phyloP scores from a whole-genome alignment of 2,797 vertebrate genomes.

The Cuculus canorus region DNA sequence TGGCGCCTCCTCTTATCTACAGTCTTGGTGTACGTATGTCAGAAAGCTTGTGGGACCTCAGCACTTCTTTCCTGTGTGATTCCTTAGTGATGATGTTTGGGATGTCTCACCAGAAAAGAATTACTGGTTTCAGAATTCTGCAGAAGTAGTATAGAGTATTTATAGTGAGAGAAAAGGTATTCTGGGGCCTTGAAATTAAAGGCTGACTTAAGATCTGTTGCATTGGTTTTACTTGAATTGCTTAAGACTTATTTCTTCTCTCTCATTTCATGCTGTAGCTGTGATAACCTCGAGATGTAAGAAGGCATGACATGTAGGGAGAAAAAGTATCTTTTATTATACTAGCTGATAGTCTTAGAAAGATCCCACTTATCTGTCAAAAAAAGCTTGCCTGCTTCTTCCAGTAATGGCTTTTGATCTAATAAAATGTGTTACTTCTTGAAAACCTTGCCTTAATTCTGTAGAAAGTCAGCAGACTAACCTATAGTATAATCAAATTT shows the following conservation, averaged over 20 bases:
- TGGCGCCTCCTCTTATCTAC: slow-evolving; percentile 87
- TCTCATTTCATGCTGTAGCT: not conserved
- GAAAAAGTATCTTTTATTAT: not conserved
- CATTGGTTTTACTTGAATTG: not conserved
- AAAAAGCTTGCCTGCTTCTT: not conserved
- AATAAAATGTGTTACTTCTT: not conserved
- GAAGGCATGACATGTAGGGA: not conserved
- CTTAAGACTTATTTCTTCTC: not conserved
- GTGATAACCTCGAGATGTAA: not conserved
- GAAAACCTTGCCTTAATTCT: not conserved
- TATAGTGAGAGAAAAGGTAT: not conserved
- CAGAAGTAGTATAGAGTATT: not conserved
- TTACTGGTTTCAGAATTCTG: not conserved
- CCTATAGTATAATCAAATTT: not conserved
- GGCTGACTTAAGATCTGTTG: not conserved
- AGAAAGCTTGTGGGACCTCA: not conserved
- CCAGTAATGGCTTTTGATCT: not conserved
- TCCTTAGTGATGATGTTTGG: not conserved
- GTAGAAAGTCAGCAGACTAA: not conserved
- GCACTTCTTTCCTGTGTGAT: not conserved
- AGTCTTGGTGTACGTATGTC: slow-evolving; percentile 85
- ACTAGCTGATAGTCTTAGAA: not conserved
- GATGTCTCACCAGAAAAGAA: not conserved
- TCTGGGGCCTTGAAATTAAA: not conserved
- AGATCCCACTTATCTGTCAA: not conserved